A percentile compares a stretch with the other conserved stretches of the same genome.
These are phyloP conservation scores for Stramonita haemastoma DNA, from an alignment of 2,888 invertebrate genomes.

Conservation along the genomic window DNA sequence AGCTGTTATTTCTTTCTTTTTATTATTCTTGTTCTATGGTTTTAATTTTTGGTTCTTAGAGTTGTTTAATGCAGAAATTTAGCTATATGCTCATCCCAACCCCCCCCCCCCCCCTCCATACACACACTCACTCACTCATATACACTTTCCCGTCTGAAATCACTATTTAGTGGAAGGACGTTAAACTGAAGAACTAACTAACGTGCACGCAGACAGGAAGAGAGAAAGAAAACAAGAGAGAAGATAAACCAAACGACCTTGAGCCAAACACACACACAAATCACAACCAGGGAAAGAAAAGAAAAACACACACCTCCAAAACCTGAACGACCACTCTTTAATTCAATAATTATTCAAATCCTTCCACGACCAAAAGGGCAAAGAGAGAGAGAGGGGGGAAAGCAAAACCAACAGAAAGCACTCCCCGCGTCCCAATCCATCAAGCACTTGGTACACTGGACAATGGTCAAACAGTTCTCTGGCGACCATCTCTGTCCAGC, in stretches of 20 bases:
- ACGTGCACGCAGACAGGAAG: too few species aligned
- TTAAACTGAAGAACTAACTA: too few species aligned
- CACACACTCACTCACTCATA: not conserved
- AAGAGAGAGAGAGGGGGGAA: not conserved
- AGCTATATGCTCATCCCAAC: too few species aligned
- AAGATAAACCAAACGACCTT: not conserved
- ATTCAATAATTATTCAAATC: slow-evolving; percentile 11
- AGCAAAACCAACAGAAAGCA: slow-evolving; percentile 7
- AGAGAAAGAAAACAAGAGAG: too few species aligned
- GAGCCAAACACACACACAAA: not conserved
- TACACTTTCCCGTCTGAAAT: too few species aligned
- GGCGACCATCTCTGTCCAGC: not conserved
- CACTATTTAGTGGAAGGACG: too few species aligned
- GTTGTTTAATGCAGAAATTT: too few species aligned
- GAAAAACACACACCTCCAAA: too few species aligned
- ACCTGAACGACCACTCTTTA: not conserved
- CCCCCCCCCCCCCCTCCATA: not conserved
- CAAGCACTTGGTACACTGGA: slow-evolving; percentile 11
- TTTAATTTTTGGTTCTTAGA: too few species aligned
- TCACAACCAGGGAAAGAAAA: not conserved
- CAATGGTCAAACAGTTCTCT: not conserved
- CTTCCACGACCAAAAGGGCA: not conserved
- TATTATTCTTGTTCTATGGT: too few species aligned
- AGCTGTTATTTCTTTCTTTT: too few species aligned
- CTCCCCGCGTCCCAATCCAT: not conserved